phyloP scores from a whole-genome alignment of 2,888 invertebrate genomes.

The Lepetodrilus schrolli region DNA sequence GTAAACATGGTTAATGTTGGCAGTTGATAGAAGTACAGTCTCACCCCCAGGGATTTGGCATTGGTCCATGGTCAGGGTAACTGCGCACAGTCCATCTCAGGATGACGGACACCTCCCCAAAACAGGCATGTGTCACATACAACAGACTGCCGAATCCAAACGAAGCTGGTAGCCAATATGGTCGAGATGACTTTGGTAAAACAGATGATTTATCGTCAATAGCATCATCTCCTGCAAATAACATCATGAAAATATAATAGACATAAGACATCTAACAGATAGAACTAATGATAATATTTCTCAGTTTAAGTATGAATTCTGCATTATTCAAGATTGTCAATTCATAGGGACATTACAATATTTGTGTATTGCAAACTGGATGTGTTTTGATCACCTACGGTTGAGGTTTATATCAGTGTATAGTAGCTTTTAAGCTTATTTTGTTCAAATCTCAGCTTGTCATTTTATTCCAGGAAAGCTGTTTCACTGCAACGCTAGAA shows the following conservation, averaged over 20 bases:
- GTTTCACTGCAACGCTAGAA: too few species aligned
- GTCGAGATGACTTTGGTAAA: constrained; percentile 26
- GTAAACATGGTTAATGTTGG: not conserved
- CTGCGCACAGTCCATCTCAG: constrained; percentile 72
- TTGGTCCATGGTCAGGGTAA: constrained; percentile 71
- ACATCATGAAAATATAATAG: not conserved
- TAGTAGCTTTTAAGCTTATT: too few species aligned
- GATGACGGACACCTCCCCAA: constrained; percentile 74
- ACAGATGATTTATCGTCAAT: not conserved
- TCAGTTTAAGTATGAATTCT: too few species aligned
- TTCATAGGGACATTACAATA: too few species aligned
- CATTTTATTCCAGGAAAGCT: too few species aligned
- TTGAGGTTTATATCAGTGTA: too few species aligned
- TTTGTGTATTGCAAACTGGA: too few species aligned
- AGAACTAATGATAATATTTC: too few species aligned
- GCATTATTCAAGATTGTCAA: too few species aligned
- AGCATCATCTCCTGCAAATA: constrained; percentile 26
- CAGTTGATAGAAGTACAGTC: constrained; percentile 10
- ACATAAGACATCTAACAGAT: too few species aligned
- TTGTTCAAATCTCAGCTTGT: too few species aligned
- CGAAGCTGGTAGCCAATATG: constrained; percentile 62
- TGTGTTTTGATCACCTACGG: too few species aligned
- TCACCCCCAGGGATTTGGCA: constrained; percentile 74
- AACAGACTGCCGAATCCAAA: constrained; percentile 73
- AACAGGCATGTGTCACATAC: constrained; percentile 71